Conservation (phyloP, 2,888 invertebrate genomes). For the Meiosimyza decipiens region DNA sequence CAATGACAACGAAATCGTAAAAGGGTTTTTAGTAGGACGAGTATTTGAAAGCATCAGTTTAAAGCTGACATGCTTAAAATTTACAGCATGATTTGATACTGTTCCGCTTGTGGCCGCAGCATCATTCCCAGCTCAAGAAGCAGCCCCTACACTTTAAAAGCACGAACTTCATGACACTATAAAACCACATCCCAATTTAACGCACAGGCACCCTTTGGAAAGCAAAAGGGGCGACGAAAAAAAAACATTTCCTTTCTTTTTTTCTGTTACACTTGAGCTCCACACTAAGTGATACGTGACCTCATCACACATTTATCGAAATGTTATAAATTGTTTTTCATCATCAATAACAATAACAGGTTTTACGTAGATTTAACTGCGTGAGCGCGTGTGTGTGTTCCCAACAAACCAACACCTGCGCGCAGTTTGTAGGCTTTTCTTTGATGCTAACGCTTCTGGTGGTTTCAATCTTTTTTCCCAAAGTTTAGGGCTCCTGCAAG, state of each 20-base stretch:
- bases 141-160: background rate
- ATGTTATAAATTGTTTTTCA: constrained; percentile 34
- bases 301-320: constrained; percentile 51
- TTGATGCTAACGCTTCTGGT: background rate
- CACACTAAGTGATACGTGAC: constrained; percentile 52
- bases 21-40: no score
- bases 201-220: background rate
- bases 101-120: background rate
- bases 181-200: background rate
- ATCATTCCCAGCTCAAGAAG: constrained; percentile 10
- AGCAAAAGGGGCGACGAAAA: background rate
- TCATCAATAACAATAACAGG: constrained; percentile 30
- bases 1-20: no score
- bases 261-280: constrained; percentile 11
- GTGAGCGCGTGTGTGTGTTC: background rate
- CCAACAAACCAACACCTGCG: background rate
- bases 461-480: no score
- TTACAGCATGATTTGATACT: constrained; percentile 30
- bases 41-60: background rate
- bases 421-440: background rate
- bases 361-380: no score
- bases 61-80: constrained; percentile 28
- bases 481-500: no score
- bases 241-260: background rate
- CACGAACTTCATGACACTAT: background rate